Evolutionary conservation across 1,140 invertebrate genomes (phyloP), one percentile per base, ranked within the genome.

Genomic region (Monomorium pharaonis): DNA sequence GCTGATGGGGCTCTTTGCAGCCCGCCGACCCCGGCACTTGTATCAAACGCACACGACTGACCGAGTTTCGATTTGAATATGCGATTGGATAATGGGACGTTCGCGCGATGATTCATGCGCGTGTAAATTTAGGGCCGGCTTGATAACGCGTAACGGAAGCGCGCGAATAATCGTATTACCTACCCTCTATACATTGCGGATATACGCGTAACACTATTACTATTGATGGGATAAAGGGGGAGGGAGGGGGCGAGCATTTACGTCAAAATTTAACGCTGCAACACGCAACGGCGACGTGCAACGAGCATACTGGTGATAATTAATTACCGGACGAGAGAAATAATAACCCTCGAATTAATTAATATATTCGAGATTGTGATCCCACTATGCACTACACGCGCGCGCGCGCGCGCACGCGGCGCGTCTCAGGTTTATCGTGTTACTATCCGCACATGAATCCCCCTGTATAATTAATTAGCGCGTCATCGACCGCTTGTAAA

Each of bases 261-360:
- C 44, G 30, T 49, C 51, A 69, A 80, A 78, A 67, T 67, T 69
- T 80, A 69, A 67, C 30, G 18, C 67, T 6, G 16, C 21, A 24
- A 16, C 24, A 9, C 6, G 16, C 21, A 24, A 16, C 24, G 4
- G 4, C 44, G 33, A 21, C 14, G 7, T 51, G 10, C 27, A 58
- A 14, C 14, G 33, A 58, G 44, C 58, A 51, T 30, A 21, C 21
- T 14, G 33, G 42, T 24, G 27, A 18, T 63, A 49, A 70, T 72
- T 72, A 33, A 62, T 51, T 75, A 47, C 21, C 10, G 58, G 47
- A 47, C n/a, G 76, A 42, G 69, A 81, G 58, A 85, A 60, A 72
- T 70, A 60, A 72, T 70, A 54, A 21, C 65, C n/a, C 44, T 33
- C 21, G 27, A n/a, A 84, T 84, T 89, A 85, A 72, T 86, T 67